Conservation (phyloP, 2,888 invertebrate genomes). For the Andrena marginata region DNA sequence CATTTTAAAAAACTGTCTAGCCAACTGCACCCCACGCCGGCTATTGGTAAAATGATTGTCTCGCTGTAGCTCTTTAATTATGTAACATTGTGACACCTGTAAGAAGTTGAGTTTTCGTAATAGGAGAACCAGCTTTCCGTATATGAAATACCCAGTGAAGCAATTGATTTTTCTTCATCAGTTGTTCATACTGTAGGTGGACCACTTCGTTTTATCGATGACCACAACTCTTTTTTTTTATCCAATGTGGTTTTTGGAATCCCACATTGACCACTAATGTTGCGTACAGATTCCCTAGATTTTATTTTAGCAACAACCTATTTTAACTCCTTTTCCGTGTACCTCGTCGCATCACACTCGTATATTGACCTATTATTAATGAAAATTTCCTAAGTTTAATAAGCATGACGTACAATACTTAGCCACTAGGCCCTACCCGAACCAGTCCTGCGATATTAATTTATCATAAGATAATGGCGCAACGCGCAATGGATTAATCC, state of each 20-base stretch:
- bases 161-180: neutral
- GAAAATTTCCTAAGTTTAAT: no score
- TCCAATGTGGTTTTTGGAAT: neutral
- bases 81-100: neutral
- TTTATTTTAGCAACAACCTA: no score
- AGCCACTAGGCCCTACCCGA: neutral
- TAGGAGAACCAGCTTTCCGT: neutral
- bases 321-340: no score
- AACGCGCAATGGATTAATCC: neutral
- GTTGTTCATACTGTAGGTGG: neutral
- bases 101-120: no score
- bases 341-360: no score
- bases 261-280: no score
- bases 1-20: no score
- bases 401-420: neutral
- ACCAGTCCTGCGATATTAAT: neutral
- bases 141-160: constrained; percentile 3
- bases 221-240: neutral
- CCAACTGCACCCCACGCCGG: no score
- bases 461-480: neutral
- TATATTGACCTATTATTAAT: no score
- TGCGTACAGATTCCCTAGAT: no score
- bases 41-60: no score
- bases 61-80: no score
- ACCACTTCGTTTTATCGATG: neutral